Evolutionary conservation across 2,797 vertebrate genomes (phyloP).

Genomic region (Enteromius argenteus): DNA sequence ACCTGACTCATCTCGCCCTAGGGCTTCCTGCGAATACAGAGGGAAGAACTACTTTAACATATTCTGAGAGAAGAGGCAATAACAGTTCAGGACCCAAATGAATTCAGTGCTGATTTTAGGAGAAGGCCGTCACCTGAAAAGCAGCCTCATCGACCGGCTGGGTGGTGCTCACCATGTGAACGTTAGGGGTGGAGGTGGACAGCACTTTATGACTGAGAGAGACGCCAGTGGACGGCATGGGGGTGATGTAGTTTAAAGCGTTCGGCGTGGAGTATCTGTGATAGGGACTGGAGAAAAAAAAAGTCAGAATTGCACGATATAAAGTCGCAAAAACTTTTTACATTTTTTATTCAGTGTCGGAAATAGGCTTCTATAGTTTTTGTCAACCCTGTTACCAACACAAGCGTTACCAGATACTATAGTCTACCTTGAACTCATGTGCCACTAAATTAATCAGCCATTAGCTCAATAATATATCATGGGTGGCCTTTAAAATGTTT

Average conservation of each 20-base stretch:
- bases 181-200: conserved; percentile 88
- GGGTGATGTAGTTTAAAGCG: conserved; percentile 82
- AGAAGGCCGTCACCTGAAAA: conserved; percentile 80
- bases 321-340: too few relatives aligned
- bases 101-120: not conserved
- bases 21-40: conserved; percentile 49
- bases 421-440: too few relatives aligned
- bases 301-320: too few relatives aligned
- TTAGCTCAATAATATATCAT: too few relatives aligned
- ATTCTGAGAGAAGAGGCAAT: not conserved
- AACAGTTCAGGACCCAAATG: not conserved
- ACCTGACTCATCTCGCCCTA: conserved; percentile 58
- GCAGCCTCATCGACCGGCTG: conserved; percentile 82
- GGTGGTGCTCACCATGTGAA: conserved; percentile 87
- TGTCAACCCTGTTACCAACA: too few relatives aligned
- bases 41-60: not conserved
- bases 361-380: too few relatives aligned
- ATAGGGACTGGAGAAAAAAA: conserved; percentile 76
- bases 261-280: conserved; percentile 90
- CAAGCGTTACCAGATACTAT: too few relatives aligned
- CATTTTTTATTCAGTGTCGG: too few relatives aligned
- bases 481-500: too few relatives aligned
- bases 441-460: too few relatives aligned
- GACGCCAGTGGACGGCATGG: conserved; percentile 81
- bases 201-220: conserved; percentile 83